phyloP scores from a whole-genome alignment of 2,797 vertebrate species.

The Muscicapa striata region DNA sequence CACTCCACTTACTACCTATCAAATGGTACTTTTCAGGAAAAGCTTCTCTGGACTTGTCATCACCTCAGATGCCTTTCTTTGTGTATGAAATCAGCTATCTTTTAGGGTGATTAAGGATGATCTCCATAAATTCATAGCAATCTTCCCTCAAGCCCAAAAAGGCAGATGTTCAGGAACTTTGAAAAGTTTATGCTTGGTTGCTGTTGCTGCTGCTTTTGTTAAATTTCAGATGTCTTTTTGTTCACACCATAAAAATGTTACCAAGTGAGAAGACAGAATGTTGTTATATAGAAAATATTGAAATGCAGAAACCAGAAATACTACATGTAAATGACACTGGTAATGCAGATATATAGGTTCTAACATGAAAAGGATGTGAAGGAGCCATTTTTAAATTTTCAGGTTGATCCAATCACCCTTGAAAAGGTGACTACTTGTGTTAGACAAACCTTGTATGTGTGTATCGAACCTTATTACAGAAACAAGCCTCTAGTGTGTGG shows the following conservation, averaged over 20 bases:
- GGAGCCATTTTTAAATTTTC: background rate
- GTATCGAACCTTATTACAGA: background rate
- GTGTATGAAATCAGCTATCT: background rate
- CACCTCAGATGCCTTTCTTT: background rate
- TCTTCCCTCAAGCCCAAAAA: background rate
- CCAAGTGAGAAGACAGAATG: background rate
- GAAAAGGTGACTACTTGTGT: background rate
- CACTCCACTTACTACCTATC: background rate
- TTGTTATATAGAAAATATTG: background rate
- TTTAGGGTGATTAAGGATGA: background rate
- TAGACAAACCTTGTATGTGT: background rate
- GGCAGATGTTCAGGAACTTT: background rate
- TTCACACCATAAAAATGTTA: background rate
- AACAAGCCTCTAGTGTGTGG: background rate
- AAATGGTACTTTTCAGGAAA: background rate
- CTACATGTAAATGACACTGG: background rate
- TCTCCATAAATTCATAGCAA: background rate
- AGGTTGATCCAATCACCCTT: background rate
- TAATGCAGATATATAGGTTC: background rate
- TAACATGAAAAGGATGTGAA: background rate
- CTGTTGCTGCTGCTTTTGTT: background rate
- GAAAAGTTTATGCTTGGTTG: background rate
- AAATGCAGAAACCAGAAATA: background rate
- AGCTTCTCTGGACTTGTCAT: background rate
- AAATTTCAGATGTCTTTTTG: background rate